Conservation (phyloP, 2,113 vertebrate species). For the Channa argus region DNA sequence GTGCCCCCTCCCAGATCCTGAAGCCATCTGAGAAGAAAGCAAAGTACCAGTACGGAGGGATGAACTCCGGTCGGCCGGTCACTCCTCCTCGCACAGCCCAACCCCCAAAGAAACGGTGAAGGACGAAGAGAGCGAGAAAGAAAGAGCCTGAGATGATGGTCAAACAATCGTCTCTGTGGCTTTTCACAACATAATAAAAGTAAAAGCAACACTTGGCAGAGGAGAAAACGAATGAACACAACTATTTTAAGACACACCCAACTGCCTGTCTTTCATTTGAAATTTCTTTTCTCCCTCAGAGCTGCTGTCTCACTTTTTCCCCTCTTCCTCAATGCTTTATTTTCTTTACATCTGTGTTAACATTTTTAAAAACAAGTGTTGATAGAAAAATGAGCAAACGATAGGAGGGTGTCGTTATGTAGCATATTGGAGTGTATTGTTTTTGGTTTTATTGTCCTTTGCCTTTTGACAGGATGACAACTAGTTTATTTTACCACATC, state of each 20-base stretch:
- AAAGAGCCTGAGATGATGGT: background rate
- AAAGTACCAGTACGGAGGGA: constrained; percentile 96
- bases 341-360: constrained; percentile 55
- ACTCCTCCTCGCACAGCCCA: constrained; percentile 97
- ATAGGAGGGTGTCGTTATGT: constrained; percentile 58
- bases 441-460: constrained; percentile 31
- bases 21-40: constrained; percentile 99
- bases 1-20: constrained; percentile 85
- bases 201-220: constrained; percentile 50
- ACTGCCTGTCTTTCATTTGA: constrained; percentile 38
- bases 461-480: constrained; percentile 58
- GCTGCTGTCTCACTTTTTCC: constrained; percentile 41
- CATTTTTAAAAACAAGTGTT: constrained; percentile 63
- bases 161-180: constrained; percentile 24
- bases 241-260: constrained; percentile 27
- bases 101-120: constrained; percentile 96
- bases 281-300: constrained; percentile 33
- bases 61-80: constrained; percentile 93
- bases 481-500: constrained; percentile 55
- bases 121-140: constrained; percentile 14
- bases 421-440: constrained; percentile 38
- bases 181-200: constrained; percentile 46
- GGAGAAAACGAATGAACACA: constrained; percentile 24
- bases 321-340: constrained; percentile 7
- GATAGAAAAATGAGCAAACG: constrained; percentile 34